Evolutionary conservation across 2,888 invertebrate genomes (phyloP), one percentile per base, ranked within the genome.

Genomic region (Sycophila texana): DNA sequence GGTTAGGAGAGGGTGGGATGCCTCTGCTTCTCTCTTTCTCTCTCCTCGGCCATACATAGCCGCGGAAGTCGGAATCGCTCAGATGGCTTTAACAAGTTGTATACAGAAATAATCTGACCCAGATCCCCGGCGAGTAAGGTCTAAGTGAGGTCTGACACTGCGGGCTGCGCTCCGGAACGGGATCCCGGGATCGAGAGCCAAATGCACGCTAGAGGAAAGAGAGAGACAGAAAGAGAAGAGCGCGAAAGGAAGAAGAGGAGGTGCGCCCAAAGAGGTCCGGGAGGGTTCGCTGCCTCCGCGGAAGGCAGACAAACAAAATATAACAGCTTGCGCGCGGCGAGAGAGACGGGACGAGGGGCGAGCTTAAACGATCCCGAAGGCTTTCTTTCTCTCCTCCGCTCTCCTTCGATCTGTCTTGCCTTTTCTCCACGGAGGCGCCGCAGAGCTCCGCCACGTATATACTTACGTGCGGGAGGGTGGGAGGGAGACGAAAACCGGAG

Each of bases 291-390:
- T 20, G 77, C 39, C 63, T 85, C 83, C 85, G 84, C 86, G 84
- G 86, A 86, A 86, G 39, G 86, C 87, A 85, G 85, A 85, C 87
- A 87, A 88, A 88, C 87, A 87, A 88, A 88, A 87, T 88, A 86
- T 87, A 88, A 87, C 86, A 86, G 85, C 85, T 60, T 70, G 4
- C 63, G 12, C 51, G 49, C 49, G 22, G 39, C 53, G 10, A 87
- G 85, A 85, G 83, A 85, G 84, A 85, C 85, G 85, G 85, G 79
- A 83, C 84, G 75, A 74, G 58, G 85, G 85, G 83, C 81, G 84
- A 84, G 39, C 39, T 39, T 39, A 39, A 39, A 83, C 18, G 67
- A 60, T 66, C 47, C 63, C 63, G 47, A 63, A 85, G 86, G 84
- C 85, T 84, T 85, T 79, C 74, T 72, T 78, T 39, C 80, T 81